Evolutionary conservation across 2,888 invertebrate species (phyloP), one percentile per base, ranked within the genome.

Genomic region (Drosophila cognata): DNA sequence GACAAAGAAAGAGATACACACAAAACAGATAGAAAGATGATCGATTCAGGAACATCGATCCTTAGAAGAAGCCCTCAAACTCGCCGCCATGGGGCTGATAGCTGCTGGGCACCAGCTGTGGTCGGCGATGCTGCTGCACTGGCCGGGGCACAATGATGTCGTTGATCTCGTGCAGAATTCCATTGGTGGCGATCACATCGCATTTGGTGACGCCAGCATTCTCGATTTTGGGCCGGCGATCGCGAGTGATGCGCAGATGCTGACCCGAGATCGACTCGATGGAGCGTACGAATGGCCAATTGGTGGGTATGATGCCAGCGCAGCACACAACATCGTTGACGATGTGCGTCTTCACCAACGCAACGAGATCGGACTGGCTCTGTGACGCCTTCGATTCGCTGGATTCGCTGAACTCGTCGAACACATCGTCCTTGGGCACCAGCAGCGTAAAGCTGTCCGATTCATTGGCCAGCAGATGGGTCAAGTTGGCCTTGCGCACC

Each of bases 161-260:
- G 71, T 93, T 93, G 59, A 93, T 91, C 80, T 93, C 93, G 73
- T 93, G 93, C 4, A 93, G 80, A 64, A 93, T 92, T 41, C 93
- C 93, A 83, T 93, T 93, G 29, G 88, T 91, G 53, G 92, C 92
- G 55, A 93, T 71, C 52, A 89, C 88, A 85, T 93, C 93, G 71
- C 93, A 93, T 78, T 93, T 93, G 64, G 93, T 93, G 43, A 93
- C 88, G n/a, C 92, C 93, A 52, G 93, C 93, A 73, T 93, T 93
- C 75, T 93, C 92, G 59, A 93, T 91, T 71, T 91, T 93, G n/a
- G 93, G 93, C 52, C 93, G 92, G 36, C 92, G 92, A 71, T 93
- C 92, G 53, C 93, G 93, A 25, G 92, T 92, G 13, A 93, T 92
- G 68, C 91, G 91, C 56, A 93, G 84, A 74, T 92, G 90, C 36